A percentile compares a stretch with the other conserved stretches of the same genome.
Conservation (phyloP, 2,113 vertebrate genomes). For the Eretmochelys imbricata region DNA sequence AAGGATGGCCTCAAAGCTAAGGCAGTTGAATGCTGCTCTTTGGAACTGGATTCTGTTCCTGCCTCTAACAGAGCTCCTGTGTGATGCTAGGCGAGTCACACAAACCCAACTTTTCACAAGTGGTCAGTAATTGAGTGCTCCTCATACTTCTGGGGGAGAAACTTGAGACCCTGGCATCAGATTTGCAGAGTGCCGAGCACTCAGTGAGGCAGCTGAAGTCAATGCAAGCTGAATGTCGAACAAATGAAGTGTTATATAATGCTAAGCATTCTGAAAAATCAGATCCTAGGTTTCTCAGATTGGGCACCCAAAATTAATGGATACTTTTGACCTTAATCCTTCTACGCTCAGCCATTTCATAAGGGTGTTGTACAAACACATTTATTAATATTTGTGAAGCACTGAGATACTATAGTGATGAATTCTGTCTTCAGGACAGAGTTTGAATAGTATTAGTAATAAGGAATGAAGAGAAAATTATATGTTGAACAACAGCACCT, state of each 20-base stretch:
- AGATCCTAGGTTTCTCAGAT: not conserved
- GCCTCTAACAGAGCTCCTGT: not conserved
- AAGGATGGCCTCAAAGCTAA: not conserved
- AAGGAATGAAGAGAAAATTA: constrained; percentile 13
- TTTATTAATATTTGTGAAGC: not conserved
- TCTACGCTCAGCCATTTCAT: not conserved
- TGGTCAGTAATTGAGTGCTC: not conserved
- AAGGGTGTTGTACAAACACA: not conserved
- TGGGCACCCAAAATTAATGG: not conserved
- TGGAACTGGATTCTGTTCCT: not conserved
- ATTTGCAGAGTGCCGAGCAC: not conserved
- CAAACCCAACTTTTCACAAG: not conserved
- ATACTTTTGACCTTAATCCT: not conserved
- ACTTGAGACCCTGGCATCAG: not conserved
- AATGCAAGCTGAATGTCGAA: not conserved
- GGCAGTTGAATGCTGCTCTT: not conserved
- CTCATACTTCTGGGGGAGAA: not conserved
- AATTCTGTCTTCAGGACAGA: constrained; percentile 37
- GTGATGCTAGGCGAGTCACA: not conserved
- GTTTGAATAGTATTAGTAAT: not conserved
- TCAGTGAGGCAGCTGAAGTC: not conserved
- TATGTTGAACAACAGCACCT: not conserved
- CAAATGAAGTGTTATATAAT: not conserved
- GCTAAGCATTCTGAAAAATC: not conserved
- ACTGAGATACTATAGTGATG: not conserved